A percentile compares a stretch with the other conserved stretches of the same genome.
Evolutionary conservation across 1,140 invertebrate genomes (phyloP).

Genomic region (Neuroterus valhalla): DNA sequence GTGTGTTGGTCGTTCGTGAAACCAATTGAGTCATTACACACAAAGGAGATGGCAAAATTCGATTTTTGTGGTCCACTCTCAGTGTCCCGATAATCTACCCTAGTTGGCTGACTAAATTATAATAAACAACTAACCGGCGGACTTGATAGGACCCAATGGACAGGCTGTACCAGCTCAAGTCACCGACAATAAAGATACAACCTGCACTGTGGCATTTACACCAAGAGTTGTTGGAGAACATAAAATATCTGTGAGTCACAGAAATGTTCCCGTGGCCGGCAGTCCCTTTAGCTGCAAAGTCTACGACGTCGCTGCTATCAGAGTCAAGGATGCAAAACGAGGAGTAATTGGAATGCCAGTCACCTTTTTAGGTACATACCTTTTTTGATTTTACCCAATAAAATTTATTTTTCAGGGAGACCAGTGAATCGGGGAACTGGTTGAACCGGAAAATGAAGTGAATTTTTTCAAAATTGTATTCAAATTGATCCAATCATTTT

Average conservation of each 20-base stretch:
- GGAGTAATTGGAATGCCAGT: slow-evolving; percentile 95
- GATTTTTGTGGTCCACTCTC: slow-evolving; percentile 34
- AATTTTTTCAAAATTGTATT: no score
- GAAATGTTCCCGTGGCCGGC: slow-evolving; percentile 85
- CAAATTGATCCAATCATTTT: no score
- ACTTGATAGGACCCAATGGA: slow-evolving; percentile 87
- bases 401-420: not conserved
- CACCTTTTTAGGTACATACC: slow-evolving; percentile 90
- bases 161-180: slow-evolving; percentile 91
- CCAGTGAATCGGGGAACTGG: no score
- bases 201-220: slow-evolving; percentile 91
- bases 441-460: no score
- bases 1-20: slow-evolving; percentile 12
- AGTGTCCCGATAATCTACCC: slow-evolving; percentile 47
- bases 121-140: slow-evolving; percentile 73
- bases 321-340: slow-evolving; percentile 92
- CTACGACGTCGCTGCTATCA: slow-evolving; percentile 95
- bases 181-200: slow-evolving; percentile 83
- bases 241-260: slow-evolving; percentile 88
- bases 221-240: slow-evolving; percentile 93
- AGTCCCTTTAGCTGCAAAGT: slow-evolving; percentile 96
- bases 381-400: not conserved
- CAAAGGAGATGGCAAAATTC: slow-evolving; percentile 9
- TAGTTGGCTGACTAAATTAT: slow-evolving; percentile 65
- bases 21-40: not conserved